Percentiles rank a stretch among this genome's conserved stretches.
phyloP scores from a whole-genome alignment of 2,113 vertebrate genomes.

The Paralichthys olivaceus region DNA sequence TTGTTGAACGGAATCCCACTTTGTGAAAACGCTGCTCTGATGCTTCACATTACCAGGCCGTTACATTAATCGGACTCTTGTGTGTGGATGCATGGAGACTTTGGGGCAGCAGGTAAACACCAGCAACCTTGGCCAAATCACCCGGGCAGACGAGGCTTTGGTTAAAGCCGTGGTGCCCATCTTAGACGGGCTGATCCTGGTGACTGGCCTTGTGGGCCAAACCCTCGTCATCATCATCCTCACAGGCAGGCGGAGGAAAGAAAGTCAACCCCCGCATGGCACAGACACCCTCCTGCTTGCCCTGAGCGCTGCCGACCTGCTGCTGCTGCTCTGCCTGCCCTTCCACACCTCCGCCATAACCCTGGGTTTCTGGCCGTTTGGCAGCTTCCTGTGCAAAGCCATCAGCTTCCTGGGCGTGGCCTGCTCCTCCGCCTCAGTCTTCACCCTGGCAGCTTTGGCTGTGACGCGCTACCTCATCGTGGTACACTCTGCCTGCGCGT shows the following conservation, averaged over 20 bases:
- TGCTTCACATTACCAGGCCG: conserved; percentile 30
- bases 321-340: conserved; percentile 80
- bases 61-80: conserved; percentile 32
- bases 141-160: conserved; percentile 19
- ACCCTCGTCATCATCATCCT: conserved; percentile 78
- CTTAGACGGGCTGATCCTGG: conserved; percentile 79
- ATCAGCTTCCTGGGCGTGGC: conserved; percentile 82
- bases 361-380: conserved; percentile 82
- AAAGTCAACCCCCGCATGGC: conserved; percentile 60
- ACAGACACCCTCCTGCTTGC: conserved; percentile 82
- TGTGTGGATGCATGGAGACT: conserved; percentile 40
- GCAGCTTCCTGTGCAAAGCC: conserved; percentile 77
- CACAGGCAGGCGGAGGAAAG: conserved; percentile 63
- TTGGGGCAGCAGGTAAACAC: conserved; percentile 48
- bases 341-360: conserved; percentile 82
- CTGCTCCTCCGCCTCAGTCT: conserved; percentile 79
- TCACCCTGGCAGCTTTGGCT: conserved; percentile 81
- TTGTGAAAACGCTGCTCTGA: conserved; percentile 6
- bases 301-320: conserved; percentile 78
- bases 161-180: conserved; percentile 67
- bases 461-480: conserved; percentile 82
- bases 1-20: conserved; percentile 24
- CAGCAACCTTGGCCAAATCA: conserved; percentile 7
- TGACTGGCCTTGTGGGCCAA: conserved; percentile 80
- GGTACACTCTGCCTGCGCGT: conserved; percentile 78